These are phyloP conservation scores for Sigmodon hispidus DNA, from an alignment of 2,113 vertebrate species.

Conservation along the genomic window DNA sequence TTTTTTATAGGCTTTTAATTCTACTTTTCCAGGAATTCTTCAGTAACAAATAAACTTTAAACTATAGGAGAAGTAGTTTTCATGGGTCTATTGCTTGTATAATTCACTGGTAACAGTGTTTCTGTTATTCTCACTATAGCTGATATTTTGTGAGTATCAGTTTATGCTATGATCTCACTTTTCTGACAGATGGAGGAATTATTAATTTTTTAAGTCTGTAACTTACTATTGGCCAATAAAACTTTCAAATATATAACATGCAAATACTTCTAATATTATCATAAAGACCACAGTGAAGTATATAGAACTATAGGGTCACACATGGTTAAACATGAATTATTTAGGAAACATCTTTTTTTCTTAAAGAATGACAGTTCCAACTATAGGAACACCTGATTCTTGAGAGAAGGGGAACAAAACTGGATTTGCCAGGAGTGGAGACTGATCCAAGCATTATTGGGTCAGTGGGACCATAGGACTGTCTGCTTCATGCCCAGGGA, in stretches of 20 bases:
- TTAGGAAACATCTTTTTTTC: neutral
- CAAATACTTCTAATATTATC: neutral
- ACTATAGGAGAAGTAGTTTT: neutral
- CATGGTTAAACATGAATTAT: neutral
- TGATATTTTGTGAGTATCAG: neutral
- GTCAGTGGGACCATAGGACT: too few relatives aligned
- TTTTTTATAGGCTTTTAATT: neutral
- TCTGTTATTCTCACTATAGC: rapidly evolving
- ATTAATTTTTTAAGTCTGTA: neutral
- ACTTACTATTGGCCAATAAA: neutral
- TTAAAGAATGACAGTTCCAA: neutral
- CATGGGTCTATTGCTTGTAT: neutral
- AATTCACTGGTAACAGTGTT: neutral
- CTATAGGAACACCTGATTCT: too few relatives aligned
- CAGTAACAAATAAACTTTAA: neutral
- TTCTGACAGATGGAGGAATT: neutral
- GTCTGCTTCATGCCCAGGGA: too few relatives aligned
- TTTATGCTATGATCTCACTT: neutral
- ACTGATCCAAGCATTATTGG: too few relatives aligned
- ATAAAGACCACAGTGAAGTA: neutral
- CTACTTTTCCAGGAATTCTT: neutral
- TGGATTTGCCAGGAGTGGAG: too few relatives aligned
- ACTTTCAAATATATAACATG: neutral
- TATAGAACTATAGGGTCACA: neutral
- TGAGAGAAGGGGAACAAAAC: too few relatives aligned